Evolutionary conservation across 2,113 vertebrate genomes (phyloP), one percentile per base, ranked within the genome.

Genomic region (Oophaga pumilio): DNA sequence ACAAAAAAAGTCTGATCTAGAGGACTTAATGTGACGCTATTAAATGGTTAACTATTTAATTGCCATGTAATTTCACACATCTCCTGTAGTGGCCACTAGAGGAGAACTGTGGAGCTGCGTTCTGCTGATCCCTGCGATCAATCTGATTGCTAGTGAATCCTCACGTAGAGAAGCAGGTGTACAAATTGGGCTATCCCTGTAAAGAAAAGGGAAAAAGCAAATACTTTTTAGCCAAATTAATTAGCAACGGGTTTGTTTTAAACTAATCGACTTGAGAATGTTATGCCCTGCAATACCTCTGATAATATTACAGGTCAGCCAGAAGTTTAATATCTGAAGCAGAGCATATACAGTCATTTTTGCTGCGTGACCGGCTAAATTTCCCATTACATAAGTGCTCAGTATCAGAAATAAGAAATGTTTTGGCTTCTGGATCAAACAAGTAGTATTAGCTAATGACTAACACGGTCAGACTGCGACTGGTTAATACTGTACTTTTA

Each of bases 381-480:
- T n/a, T 56, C 22, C 68, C 22, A 15, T 26, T 81, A 20, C 56
- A 62, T 18, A 62, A 66, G 50, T 82, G 10, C 18, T 43, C 59
- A 64, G 49, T 82, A 82, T 52, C 80, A 14, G 43, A 18, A 24
- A 18, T 52, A 82, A 82, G 50, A 66, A 43, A 43, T 43, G 33
- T 43, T 66, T 68, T 82, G 80, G 60, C 59, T 64, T n/a, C 14
- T 52, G 43, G 28, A 64, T 68, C 43, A 68, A 68, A 82, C n/a
- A 52, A 52, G 43, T 4, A 49, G 22, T 15, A 64, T 49, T 52
- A 66, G 60, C 33, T 50, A 82, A 82, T 52, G 62, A 52, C 80
- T 82, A 13, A 26, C 33, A 14, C 52, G 66, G 15, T 66, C 60
- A 24, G 60, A 68, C 52, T 52, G 11, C 13, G 62, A 22, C 20